phyloP scores from a whole-genome alignment of 2,797 vertebrate species.

The Graptemys geographica region DNA sequence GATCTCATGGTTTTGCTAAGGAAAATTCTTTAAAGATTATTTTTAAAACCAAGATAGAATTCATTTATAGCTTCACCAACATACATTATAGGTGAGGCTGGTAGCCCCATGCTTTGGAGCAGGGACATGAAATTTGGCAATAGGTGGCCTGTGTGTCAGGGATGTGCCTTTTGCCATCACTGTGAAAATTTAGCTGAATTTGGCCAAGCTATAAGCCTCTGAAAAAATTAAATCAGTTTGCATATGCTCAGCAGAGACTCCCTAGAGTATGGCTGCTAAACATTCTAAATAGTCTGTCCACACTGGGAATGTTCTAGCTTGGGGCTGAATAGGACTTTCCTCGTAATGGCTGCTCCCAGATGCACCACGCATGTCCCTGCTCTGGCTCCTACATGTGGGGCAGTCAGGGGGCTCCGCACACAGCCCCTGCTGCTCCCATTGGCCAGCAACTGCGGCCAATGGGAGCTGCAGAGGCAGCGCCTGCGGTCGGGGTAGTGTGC shows the following conservation, averaged over 20 bases:
- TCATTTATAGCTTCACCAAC: not conserved
- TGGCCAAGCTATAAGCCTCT: not conserved
- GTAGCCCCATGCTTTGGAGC: fast-evolving
- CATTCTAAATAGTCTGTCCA: not conserved
- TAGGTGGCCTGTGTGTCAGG: not conserved
- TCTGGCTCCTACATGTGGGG: too few relatives aligned
- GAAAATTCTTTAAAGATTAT: not conserved
- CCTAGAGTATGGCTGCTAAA: not conserved
- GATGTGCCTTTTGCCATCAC: too few relatives aligned
- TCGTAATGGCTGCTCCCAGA: not conserved
- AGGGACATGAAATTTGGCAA: not conserved
- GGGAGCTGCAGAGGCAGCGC: too few relatives aligned
- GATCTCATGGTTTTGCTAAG: conserved; percentile 12
- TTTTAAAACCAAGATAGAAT: not conserved
- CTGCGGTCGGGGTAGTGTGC: too few relatives aligned
- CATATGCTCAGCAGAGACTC: not conserved
- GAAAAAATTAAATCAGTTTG: not conserved
- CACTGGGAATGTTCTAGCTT: not conserved
- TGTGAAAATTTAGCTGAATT: not conserved
- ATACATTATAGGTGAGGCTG: not conserved
- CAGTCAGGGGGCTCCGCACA: too few relatives aligned
- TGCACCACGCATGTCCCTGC: not conserved
- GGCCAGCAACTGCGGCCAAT: too few relatives aligned
- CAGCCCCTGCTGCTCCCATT: too few relatives aligned
- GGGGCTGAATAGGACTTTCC: too few relatives aligned